phyloP scores from a whole-genome alignment of 2,113 vertebrate species.

The Platysternon megacephalum region DNA sequence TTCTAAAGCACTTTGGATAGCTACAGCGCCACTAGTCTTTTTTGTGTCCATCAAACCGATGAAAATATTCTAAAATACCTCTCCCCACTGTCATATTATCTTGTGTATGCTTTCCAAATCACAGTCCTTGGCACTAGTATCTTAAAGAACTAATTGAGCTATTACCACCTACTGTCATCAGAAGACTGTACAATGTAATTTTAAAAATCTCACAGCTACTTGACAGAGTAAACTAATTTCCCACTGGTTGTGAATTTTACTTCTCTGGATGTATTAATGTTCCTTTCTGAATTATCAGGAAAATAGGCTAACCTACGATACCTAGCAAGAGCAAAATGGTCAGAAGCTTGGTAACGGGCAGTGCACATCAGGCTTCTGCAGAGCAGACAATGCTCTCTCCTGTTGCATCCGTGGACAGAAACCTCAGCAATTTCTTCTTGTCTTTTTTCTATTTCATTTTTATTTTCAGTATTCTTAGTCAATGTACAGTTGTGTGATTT shows the following conservation, averaged over 20 bases:
- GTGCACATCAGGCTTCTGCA: neutral
- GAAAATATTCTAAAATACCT: neutral
- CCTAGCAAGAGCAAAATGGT: neutral
- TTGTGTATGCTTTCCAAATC: neutral
- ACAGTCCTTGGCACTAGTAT: slow-evolving; percentile 1
- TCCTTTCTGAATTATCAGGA: slow-evolving; percentile 21
- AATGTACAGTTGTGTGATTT: neutral
- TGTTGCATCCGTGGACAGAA: neutral
- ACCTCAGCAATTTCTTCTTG: neutral
- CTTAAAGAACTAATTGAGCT: slow-evolving; percentile 13
- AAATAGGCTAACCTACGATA: slow-evolving; percentile 8
- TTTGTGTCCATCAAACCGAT: neutral
- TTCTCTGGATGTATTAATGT: neutral
- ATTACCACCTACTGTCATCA: slow-evolving; percentile 21
- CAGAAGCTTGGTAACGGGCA: neutral
- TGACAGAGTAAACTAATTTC: neutral
- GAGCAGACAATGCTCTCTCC: neutral
- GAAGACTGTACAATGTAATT: slow-evolving; percentile 3
- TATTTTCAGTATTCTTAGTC: slow-evolving; percentile 5
- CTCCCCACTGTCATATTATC: neutral
- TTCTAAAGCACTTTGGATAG: neutral
- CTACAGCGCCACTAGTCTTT: neutral
- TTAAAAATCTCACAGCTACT: neutral
- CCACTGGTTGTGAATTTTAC: slow-evolving; percentile 26
- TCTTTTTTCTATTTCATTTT: neutral